phyloP scores from a whole-genome alignment of 2,797 vertebrate species.

The Meriones psammophilus region DNA sequence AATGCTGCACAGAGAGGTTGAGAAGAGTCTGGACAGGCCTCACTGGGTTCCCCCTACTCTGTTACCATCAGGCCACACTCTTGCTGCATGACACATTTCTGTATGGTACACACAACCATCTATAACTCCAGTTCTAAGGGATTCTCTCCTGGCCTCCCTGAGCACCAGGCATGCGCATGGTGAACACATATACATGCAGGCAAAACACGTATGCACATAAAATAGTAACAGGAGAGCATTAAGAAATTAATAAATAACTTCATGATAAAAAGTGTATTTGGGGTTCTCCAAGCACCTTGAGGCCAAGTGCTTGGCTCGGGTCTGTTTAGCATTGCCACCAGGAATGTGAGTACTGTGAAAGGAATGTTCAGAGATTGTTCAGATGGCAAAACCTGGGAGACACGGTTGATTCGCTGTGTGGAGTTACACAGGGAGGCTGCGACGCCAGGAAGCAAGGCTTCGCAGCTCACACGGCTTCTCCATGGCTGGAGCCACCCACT shows the following conservation, averaged over 20 bases:
- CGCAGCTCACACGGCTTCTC: fast-evolving
- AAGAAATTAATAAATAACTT: constrained; percentile 10
- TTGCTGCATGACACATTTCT: background rate
- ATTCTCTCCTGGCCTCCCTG: background rate
- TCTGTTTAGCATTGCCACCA: constrained; percentile 14
- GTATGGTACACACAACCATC: too few relatives aligned
- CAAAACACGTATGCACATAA: background rate
- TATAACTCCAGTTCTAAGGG: background rate
- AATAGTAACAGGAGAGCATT: background rate
- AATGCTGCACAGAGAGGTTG: background rate
- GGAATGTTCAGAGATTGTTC: constrained; percentile 8
- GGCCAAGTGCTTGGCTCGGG: background rate
- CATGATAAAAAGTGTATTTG: background rate
- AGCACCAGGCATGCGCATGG: background rate
- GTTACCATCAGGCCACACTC: background rate
- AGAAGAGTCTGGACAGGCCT: background rate
- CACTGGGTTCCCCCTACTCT: background rate
- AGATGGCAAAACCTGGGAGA: background rate
- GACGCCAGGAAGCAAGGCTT: background rate
- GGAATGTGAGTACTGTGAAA: background rate
- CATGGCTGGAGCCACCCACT: background rate
- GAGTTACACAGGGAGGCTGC: background rate
- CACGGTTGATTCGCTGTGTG: fast-evolving
- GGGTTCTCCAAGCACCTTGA: background rate
- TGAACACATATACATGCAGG: too few relatives aligned